Evolutionary conservation across 2,113 vertebrate species (phyloP), one percentile per base, ranked within the genome.

Genomic region (Brachyhypopomus occidentalis): DNA sequence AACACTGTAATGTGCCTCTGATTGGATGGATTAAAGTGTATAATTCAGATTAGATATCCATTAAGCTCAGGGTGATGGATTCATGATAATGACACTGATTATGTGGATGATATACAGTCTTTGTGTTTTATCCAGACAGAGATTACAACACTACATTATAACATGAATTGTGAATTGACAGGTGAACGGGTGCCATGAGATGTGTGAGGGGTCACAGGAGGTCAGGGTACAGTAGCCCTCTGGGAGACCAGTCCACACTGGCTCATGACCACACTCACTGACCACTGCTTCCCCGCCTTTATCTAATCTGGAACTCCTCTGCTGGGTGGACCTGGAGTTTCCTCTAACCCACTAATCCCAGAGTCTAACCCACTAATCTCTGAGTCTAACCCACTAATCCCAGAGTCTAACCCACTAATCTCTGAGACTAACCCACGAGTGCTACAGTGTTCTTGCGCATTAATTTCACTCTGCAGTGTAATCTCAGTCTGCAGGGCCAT

Each of bases 161-260:
- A 60, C 78, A n/a, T 52, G 45, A 70, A 5, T 89, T 93, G 85
- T 94, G 81, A 92, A 85, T 93, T 88, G 84, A 93, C 95, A 98
- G 96, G 96, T 97, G 86, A 97, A 96, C 91, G 95, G 94, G 88
- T 95, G 94, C 95, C 90, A 82, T 11, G 92, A 93, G 93, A 92
- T 90, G 93, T 85, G 90, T 88, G 90, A 90, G 84, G 91, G 81
- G 82, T 80, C 94, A 83, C 82, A 92, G 86, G 88, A 92, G 87
- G 90, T 93, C 88, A 92, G 94, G 96, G 96, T 98, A 98, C 88
- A 93, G 96, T 96, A 96, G 88, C 88, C 82, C 9, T 4, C 86
- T 66, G 85, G 80, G 58, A 1, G 9, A 48, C 63, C 86, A 58
- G 81, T 66, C 79, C 87, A 52, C 12, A 11, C 45, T 52, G 45